These are phyloP conservation scores for Enteromius argenteus DNA, from an alignment of 2,797 vertebrate species.

Conservation along the genomic window DNA sequence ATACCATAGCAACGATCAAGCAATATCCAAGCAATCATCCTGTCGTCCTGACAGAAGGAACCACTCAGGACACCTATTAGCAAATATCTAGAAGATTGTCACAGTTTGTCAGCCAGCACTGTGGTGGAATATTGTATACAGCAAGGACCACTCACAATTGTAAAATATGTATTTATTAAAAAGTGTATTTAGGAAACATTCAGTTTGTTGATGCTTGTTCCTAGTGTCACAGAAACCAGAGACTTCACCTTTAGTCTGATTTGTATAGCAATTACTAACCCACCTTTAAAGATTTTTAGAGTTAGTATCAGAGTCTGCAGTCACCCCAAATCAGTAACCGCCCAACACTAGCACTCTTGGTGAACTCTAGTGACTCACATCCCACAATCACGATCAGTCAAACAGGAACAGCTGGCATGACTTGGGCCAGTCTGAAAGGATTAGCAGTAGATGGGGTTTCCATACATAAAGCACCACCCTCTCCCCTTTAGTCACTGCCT, in stretches of 20 bases:
- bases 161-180: not conserved
- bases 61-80: not conserved
- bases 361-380: slow-evolving; percentile 41
- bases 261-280: not conserved
- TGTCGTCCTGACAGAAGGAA: not conserved
- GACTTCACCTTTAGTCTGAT: not conserved
- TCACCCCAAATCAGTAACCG: slow-evolving; percentile 18
- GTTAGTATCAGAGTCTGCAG: not conserved
- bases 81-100: not conserved
- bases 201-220: not conserved
- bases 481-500: slow-evolving; percentile 23
- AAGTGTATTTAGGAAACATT: not conserved
- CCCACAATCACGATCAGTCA: slow-evolving; percentile 51
- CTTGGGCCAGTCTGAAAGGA: slow-evolving; percentile 48
- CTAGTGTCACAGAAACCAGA: not conserved
- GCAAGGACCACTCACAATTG: not conserved
- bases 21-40: slow-evolving; percentile 10
- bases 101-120: not conserved
- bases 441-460: slow-evolving; percentile 47
- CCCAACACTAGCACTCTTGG: slow-evolving; percentile 28
- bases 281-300: not conserved
- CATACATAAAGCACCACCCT: slow-evolving; percentile 37
- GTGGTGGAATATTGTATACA: not conserved
- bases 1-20: not conserved
- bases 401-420: slow-evolving; percentile 56